phyloP scores from a whole-genome alignment of 1,140 invertebrate species.

The Diorhabda elongata region DNA sequence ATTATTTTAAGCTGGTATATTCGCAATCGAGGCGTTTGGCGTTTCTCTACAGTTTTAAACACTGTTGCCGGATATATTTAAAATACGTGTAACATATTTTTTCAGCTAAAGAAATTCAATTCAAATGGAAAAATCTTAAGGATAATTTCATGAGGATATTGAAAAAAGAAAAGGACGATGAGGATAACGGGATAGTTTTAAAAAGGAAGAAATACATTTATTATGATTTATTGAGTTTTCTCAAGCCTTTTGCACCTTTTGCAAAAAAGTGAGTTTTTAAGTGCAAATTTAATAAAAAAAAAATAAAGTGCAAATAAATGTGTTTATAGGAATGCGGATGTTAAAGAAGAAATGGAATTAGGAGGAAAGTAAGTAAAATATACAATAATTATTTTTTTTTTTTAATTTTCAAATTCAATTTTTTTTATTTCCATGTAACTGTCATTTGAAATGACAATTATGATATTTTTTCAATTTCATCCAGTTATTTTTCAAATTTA shows the following conservation, averaged over 20 bases:
- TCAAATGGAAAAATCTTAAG: constrained; percentile 35
- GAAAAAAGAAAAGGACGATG: constrained; percentile 25
- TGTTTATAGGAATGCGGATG: too few species aligned
- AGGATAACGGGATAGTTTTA: constrained; percentile 11
- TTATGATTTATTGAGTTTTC: constrained; percentile 31
- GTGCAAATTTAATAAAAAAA: too few species aligned
- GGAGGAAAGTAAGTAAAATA: not conserved
- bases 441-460: too few species aligned
- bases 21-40: too few species aligned
- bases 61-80: too few species aligned
- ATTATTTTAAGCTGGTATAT: too few species aligned
- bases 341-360: not conserved
- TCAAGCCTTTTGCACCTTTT: constrained; percentile 13
- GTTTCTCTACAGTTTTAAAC: too few species aligned
- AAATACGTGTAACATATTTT: constrained; percentile 1
- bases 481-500: too few species aligned
- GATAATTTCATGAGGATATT: constrained; percentile 29
- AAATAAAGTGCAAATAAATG: too few species aligned
- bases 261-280: constrained; percentile 6
- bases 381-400: not conserved
- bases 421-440: too few species aligned
- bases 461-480: too few species aligned
- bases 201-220: constrained; percentile 29
- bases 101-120: constrained; percentile 34
- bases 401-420: not conserved